These are phyloP conservation scores for Seira ritae DNA, from an alignment of 2,888 invertebrate genomes.

Conservation along the genomic window DNA sequence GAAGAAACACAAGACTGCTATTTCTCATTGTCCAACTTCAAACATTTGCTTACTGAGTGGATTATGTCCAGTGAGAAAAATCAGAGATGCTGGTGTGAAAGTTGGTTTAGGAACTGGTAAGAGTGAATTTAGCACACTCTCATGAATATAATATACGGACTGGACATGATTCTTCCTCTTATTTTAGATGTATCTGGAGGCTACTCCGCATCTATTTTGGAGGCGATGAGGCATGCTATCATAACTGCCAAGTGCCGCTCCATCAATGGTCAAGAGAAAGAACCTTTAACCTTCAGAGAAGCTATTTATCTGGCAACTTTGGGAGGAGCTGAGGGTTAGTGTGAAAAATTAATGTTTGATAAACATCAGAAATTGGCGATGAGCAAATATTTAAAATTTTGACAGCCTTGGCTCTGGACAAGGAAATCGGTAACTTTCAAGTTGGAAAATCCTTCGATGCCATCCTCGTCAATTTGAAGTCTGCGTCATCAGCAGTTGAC, in stretches of 20 bases:
- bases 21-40: conserved; percentile 92
- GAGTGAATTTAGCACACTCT: neutral
- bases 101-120: conserved; percentile 92
- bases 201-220: conserved; percentile 84
- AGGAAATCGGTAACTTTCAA: conserved; percentile 86
- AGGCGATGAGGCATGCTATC: conserved; percentile 84
- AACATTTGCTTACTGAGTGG: conserved; percentile 89
- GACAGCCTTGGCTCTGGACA: conserved; percentile 85
- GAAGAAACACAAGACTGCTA: conserved; percentile 80
- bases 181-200: conserved; percentile 88
- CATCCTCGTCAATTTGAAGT: conserved; percentile 83
- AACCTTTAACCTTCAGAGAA: conserved; percentile 80
- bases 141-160: no score
- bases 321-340: conserved; percentile 90
- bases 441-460: conserved; percentile 93
- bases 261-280: conserved; percentile 79
- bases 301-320: conserved; percentile 90
- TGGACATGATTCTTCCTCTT: no score
- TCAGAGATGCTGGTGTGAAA: conserved; percentile 81
- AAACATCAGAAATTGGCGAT: no score
- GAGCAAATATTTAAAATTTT: no score
- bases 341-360: no score
- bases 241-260: conserved; percentile 84
- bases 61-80: conserved; percentile 84
- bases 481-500: conserved; percentile 75